A percentile compares a stretch with the other conserved stretches of the same genome.
Conservation (phyloP, 2,888 invertebrate genomes). For the Drosophila sordidapex region DNA sequence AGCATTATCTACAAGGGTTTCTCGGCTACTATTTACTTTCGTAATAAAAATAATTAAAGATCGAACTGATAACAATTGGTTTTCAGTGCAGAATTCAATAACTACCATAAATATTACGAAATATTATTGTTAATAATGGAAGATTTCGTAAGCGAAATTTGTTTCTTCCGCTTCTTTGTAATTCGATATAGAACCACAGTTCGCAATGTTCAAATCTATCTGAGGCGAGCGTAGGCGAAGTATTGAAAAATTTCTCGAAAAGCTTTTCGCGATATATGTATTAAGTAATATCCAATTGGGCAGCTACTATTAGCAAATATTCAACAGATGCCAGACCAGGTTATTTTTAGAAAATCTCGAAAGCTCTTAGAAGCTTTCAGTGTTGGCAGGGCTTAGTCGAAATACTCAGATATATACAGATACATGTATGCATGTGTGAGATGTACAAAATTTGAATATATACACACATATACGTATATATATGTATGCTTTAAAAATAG, state of each 20-base stretch:
- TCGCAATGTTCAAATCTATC: slow-evolving; percentile 33
- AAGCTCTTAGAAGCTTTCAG: slow-evolving; percentile 49
- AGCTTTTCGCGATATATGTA: slow-evolving; percentile 55
- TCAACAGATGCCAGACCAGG: slow-evolving; percentile 68
- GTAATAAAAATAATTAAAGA: not conserved
- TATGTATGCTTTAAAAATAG: slow-evolving; percentile 53
- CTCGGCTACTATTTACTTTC: not conserved
- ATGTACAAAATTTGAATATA: slow-evolving; percentile 31
- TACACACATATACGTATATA: slow-evolving; percentile 12
- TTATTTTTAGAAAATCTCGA: slow-evolving; percentile 58
- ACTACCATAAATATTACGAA: not conserved
- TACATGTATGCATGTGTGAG: slow-evolving; percentile 22
- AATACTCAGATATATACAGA: not conserved
- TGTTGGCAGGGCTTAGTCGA: slow-evolving; percentile 24
- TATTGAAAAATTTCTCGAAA: slow-evolving; percentile 33
- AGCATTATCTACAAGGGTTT: not conserved
- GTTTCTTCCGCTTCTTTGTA: slow-evolving; percentile 26
- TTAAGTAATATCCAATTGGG: slow-evolving; percentile 70
- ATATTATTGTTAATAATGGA: not conserved
- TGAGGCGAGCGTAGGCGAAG: slow-evolving; percentile 41
- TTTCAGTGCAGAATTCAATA: not conserved
- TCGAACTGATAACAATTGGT: not conserved
- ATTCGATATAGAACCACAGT: slow-evolving; percentile 57
- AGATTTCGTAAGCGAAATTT: not conserved
- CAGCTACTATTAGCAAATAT: slow-evolving; percentile 52